phyloP scores from a whole-genome alignment of 2,888 invertebrate species.

The Heteromyza rotundicornis region DNA sequence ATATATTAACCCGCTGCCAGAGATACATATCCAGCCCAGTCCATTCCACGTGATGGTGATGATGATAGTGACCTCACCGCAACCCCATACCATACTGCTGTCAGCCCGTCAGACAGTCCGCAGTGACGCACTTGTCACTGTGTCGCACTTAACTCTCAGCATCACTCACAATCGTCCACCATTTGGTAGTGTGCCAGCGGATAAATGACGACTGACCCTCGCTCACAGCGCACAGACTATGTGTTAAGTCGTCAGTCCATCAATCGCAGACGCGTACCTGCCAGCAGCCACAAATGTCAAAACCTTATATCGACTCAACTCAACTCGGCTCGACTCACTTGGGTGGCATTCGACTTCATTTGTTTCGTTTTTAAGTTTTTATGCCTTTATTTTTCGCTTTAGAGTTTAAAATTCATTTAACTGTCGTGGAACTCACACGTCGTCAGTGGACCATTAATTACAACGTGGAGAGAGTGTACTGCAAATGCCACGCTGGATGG shows the following conservation, averaged over 20 bases:
- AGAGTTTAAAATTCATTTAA: conserved; percentile 27
- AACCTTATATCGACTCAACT: conserved; percentile 9
- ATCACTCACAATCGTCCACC: too few relatives aligned
- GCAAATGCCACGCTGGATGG: too few relatives aligned
- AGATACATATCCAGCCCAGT: not conserved
- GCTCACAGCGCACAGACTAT: conserved; percentile 27
- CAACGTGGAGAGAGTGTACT: conserved; percentile 24
- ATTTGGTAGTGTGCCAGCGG: not conserved
- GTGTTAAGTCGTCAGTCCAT: conserved; percentile 58
- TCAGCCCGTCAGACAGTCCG: too few relatives aligned
- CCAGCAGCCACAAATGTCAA: conserved; percentile 12
- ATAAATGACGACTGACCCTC: not conserved
- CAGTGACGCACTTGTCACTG: not conserved
- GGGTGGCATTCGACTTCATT: conserved; percentile 29
- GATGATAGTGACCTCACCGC: not conserved
- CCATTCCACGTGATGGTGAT: not conserved
- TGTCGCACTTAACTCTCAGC: not conserved
- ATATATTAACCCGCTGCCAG: too few relatives aligned
- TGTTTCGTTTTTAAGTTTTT: conserved; percentile 26
- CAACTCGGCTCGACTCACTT: conserved; percentile 17
- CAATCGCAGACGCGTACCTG: conserved; percentile 44
- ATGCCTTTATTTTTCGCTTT: conserved; percentile 8
- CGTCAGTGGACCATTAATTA: conserved; percentile 50
- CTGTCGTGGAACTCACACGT: conserved; percentile 50
- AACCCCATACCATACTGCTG: not conserved